Evolutionary conservation across 1,140 invertebrate genomes (phyloP).

Genomic region (Drosophila santomea): DNA sequence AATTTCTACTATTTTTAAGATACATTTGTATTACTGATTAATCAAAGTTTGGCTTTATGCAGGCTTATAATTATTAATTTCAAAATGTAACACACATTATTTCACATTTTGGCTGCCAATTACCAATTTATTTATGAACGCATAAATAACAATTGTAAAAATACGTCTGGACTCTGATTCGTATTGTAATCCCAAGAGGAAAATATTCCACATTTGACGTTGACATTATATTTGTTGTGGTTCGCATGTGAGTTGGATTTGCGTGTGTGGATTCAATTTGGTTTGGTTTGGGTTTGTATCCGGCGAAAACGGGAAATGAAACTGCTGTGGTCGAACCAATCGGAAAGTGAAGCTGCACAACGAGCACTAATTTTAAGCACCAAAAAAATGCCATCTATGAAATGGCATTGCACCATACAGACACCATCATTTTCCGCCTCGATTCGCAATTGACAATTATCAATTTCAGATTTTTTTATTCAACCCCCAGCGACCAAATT

Average conservation of each 20-base stretch:
- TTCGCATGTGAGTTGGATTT: background rate
- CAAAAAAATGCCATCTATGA: slow-evolving; percentile 67
- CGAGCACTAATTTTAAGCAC: background rate
- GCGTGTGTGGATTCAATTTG: background rate
- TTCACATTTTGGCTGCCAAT: no score
- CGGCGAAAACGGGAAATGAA: slow-evolving; percentile 63
- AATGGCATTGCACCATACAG: slow-evolving; percentile 51
- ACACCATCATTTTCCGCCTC: slow-evolving; percentile 42
- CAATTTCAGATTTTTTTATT: slow-evolving; percentile 51
- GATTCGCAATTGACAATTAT: slow-evolving; percentile 67
- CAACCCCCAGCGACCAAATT: background rate
- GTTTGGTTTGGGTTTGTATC: background rate
- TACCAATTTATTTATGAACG: no score
- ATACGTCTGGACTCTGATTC: background rate
- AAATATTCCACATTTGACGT: background rate
- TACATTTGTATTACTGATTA: no score
- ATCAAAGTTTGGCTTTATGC: no score
- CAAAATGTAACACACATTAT: no score
- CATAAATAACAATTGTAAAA: no score
- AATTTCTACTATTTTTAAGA: no score
- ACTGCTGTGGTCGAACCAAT: slow-evolving; percentile 64
- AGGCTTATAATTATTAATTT: no score
- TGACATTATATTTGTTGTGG: slow-evolving; percentile 17
- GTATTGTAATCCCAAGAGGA: background rate
- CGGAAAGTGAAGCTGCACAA: slow-evolving; percentile 32